Conservation (phyloP, 92 coral and sea anemone species). For the Porites rus region DNA sequence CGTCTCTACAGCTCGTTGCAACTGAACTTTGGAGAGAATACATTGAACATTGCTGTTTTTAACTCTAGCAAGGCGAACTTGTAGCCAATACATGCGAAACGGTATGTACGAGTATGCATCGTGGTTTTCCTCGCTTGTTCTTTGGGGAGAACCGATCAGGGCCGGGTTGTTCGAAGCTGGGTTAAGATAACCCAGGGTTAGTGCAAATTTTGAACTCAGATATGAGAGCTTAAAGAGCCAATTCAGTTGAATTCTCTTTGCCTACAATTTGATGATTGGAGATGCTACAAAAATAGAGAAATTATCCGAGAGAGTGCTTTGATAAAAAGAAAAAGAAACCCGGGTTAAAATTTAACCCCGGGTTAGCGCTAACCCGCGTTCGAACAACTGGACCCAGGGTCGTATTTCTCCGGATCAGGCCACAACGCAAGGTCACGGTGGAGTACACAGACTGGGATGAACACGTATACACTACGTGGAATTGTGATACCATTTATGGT, state of each 20-base stretch:
- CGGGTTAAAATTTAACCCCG: too few relatives aligned
- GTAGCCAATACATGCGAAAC: constrained; percentile 72
- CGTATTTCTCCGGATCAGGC: constrained; percentile 74
- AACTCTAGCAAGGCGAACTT: constrained; percentile 64
- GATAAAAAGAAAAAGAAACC: too few relatives aligned
- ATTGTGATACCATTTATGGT: constrained; percentile 67
- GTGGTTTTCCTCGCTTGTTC: constrained; percentile 61
- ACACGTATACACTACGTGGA: constrained; percentile 72
- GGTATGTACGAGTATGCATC: constrained; percentile 68
- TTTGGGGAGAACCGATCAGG: constrained; percentile 62
- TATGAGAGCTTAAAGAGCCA: too few relatives aligned
- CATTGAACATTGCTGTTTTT: constrained; percentile 51
- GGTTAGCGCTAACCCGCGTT: too few relatives aligned
- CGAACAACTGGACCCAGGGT: constrained; percentile 23
- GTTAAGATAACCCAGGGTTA: too few relatives aligned
- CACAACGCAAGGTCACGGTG: constrained; percentile 81
- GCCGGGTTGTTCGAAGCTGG: too few relatives aligned
- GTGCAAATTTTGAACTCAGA: too few relatives aligned
- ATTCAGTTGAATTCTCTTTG: too few relatives aligned
- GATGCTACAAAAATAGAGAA: too few relatives aligned
- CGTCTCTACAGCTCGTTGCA: constrained; percentile 44
- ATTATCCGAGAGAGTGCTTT: too few relatives aligned
- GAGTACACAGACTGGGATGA: constrained; percentile 68
- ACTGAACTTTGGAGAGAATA: constrained; percentile 51
- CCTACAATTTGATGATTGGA: too few relatives aligned